Evolutionary conservation across 2,113 vertebrate genomes (phyloP).

Genomic region (Puntigrus tetrazona): DNA sequence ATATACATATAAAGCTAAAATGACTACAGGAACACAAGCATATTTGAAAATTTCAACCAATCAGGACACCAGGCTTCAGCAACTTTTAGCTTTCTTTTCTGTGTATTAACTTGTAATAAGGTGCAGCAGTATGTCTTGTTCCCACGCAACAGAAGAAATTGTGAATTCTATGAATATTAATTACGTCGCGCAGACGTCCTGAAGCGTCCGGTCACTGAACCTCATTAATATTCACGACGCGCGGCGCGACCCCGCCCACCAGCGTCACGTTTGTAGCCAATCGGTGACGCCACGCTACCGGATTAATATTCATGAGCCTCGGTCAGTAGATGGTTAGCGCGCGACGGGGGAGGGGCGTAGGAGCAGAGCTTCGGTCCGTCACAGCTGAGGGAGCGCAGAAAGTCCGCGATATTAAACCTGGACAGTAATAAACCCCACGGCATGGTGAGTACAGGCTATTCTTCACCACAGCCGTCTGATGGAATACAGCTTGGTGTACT

Average conservation of each 20-base stretch:
- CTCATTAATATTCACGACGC: slow-evolving; percentile 4
- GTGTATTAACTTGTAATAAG: neutral
- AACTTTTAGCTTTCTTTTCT: neutral
- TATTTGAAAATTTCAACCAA: neutral
- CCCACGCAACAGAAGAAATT: neutral
- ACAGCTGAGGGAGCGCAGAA: slow-evolving; percentile 5
- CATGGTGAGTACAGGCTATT: slow-evolving; percentile 23
- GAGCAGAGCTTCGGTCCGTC: slow-evolving; percentile 8
- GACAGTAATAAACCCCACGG: neutral
- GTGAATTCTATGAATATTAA: neutral
- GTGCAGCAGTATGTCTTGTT: neutral
- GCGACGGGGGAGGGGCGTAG: neutral
- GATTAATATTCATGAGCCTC: neutral
- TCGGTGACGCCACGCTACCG: neutral
- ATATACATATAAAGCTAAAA: no score
- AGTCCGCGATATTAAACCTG: neutral
- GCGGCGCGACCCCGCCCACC: no score
- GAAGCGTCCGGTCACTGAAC: no score
- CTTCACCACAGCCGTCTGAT: neutral
- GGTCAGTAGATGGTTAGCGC: neutral
- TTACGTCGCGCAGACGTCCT: neutral
- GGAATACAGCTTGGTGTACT: neutral
- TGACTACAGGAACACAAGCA: no score
- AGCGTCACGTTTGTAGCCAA: neutral
- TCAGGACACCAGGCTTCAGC: neutral